Conservation (phyloP, 2,113 vertebrate species). For the Mesitornis unicolor region DNA sequence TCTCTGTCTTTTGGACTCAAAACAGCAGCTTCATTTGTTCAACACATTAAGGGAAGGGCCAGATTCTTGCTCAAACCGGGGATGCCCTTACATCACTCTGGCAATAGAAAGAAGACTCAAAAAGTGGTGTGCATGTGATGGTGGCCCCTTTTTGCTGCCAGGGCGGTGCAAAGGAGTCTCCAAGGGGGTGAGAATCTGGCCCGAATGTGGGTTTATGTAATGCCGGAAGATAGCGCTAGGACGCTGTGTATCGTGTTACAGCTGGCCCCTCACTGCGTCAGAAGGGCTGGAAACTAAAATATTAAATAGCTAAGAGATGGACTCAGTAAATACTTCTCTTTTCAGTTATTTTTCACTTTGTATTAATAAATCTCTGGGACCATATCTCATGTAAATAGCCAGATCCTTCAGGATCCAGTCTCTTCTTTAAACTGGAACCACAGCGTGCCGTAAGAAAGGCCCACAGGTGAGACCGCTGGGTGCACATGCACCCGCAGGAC, state of each 20-base stretch:
- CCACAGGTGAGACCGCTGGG: background rate
- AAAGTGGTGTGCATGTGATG: background rate
- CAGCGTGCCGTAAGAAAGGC: background rate
- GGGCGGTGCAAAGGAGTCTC: background rate
- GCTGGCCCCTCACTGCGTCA: background rate
- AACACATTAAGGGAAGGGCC: background rate
- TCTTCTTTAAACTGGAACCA: background rate
- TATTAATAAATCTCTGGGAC: background rate
- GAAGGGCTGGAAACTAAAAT: background rate
- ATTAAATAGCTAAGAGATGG: background rate
- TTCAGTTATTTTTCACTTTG: background rate
- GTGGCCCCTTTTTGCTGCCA: background rate
- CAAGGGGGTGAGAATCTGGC: background rate
- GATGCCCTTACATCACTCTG: background rate
- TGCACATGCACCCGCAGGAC: background rate
- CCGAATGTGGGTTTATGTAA: background rate
- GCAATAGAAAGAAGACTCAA: background rate
- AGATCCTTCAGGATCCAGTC: background rate
- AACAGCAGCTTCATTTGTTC: background rate
- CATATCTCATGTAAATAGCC: fast-evolving
- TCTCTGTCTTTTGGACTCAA: background rate
- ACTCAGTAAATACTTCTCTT: background rate
- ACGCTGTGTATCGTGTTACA: background rate
- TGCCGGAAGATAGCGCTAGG: background rate
- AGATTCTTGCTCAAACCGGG: background rate